These are phyloP conservation scores for Drosophila nr. perissopoda DNA, from an alignment of 2,888 invertebrate genomes.

Conservation along the genomic window DNA sequence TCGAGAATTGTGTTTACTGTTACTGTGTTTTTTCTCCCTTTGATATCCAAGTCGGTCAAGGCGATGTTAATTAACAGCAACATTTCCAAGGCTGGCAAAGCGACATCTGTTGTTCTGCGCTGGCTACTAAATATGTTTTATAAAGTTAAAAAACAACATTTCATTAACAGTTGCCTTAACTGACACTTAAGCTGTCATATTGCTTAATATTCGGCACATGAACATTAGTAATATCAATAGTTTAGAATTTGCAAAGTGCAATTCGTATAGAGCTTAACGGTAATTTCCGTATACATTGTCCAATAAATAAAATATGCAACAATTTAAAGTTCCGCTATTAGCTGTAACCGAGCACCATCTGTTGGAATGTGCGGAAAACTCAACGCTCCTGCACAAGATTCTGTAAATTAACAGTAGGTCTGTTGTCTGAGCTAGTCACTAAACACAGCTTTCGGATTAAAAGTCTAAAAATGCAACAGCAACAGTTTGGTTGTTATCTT, in stretches of 20 bases:
- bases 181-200: not conserved
- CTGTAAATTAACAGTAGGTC: not conserved
- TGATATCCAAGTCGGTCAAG: not conserved
- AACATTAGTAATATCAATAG: not conserved
- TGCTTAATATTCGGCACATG: not conserved
- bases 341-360: constrained; percentile 11
- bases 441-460: not conserved
- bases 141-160: no score
- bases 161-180: not conserved
- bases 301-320: not conserved
- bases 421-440: not conserved
- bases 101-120: constrained; percentile 24
- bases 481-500: not conserved
- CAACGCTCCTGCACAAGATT: not conserved
- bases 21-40: not conserved
- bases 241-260: not conserved
- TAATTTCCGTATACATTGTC: not conserved
- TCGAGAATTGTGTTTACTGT: not conserved
- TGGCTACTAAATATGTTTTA: not conserved
- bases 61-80: not conserved
- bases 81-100: not conserved
- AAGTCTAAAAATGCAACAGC: not conserved
- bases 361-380: not conserved
- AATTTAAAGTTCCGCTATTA: constrained; percentile 2
- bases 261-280: not conserved